Evolutionary conservation across 2,888 invertebrate species (phyloP), one percentile per base, ranked within the genome.

Genomic region (Fragum fragum): DNA sequence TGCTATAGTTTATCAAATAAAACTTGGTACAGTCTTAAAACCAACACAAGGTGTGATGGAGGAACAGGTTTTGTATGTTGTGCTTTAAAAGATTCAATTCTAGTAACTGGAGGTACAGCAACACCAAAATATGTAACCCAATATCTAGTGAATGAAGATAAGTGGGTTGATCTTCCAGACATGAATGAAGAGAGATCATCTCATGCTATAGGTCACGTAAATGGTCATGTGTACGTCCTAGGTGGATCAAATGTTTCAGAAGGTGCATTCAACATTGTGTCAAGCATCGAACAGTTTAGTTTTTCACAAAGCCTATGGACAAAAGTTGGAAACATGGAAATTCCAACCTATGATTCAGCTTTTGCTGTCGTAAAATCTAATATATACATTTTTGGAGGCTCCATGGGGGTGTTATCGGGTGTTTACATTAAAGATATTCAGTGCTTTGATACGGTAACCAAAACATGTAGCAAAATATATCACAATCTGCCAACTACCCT

Each of bases 311-410:
- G 81, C 9, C 76, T 71, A 52, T 90, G 90, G 90, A 73, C 69
- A 3, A 53, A 68, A 16, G 83, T 80, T 0, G 87, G 86, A 0
- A 73, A 80, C 0, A 78, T 90, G 53, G 82, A 86, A 14, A 81
- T 87, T 9, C 88, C 88, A 18, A 88, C 88, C 11, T 87, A 87
- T 47, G 88, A 90, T 77, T 86, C 89, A 16, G 83, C 90, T 0
- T 87, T 86, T 59, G 81, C 90, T 36, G 83, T 87, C 9, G 75
- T 87, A 9, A 88, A 86, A 11, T 75, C 88, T 5, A 87, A 78
- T 53, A 89, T 91, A 59, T 87, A 88, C 39, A 73, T 89, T 18
- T 89, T 90, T 75, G 91, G 91, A 14, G 91, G 91, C 0, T 85
- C 89, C 1, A 84, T 87, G 42, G 80, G 76, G 1, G 73, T 84